Percentiles rank a stretch among this genome's conserved stretches.
phyloP scores from a whole-genome alignment of 92 coral and sea anemone species.

The Muricea muricata region DNA sequence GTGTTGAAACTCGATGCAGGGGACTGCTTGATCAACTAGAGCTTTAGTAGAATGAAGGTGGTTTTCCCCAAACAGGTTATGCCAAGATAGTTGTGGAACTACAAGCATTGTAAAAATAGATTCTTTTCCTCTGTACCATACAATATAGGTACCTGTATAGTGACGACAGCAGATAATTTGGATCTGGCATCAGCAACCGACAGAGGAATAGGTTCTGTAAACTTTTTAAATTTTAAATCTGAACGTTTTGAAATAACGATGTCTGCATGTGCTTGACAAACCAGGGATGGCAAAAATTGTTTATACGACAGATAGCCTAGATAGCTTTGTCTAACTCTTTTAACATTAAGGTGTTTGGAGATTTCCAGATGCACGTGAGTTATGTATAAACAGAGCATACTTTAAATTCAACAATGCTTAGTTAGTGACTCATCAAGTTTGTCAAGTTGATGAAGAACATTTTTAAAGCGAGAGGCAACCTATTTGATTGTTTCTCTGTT shows the following conservation, averaged over 20 bases:
- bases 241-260: conserved; percentile 39
- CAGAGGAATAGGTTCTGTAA: conserved; percentile 43
- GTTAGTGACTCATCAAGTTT: too few relatives aligned
- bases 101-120: conserved; percentile 59
- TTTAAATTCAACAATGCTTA: too few relatives aligned
- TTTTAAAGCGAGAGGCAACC: too few relatives aligned
- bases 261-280: conserved; percentile 56
- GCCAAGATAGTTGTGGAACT: conserved; percentile 66
- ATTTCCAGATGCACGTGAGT: too few relatives aligned
- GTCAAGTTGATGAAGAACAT: too few relatives aligned
- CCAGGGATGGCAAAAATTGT: too few relatives aligned
- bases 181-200: conserved; percentile 57
- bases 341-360: too few relatives aligned
- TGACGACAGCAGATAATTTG: conserved; percentile 38
- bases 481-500: too few relatives aligned
- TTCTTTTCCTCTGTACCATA: conserved; percentile 52
- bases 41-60: conserved; percentile 29
- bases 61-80: conserved; percentile 67
- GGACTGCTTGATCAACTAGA: conserved; percentile 59
- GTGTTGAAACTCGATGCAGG: conserved; percentile 48
- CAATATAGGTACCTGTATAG: conserved; percentile 59
- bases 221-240: conserved; percentile 37
- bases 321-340: too few relatives aligned
- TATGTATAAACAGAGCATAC: too few relatives aligned
- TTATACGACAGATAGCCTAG: too few relatives aligned